Evolutionary conservation across 1,140 invertebrate species (phyloP).

Genomic region (Chymomyza costata): DNA sequence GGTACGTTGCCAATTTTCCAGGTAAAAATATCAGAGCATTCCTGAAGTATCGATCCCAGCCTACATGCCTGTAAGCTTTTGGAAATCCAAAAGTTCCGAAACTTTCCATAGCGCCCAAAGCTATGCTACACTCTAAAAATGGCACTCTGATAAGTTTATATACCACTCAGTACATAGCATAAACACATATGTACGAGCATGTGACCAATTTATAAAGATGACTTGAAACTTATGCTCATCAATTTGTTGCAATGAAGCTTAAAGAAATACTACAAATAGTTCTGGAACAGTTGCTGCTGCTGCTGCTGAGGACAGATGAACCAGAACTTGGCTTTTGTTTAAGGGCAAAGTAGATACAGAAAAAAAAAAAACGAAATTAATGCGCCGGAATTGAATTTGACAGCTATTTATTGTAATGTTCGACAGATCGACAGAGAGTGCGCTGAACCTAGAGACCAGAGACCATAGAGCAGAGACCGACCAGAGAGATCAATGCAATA

Average conservation of each 20-base stretch:
- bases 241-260: slow-evolving; percentile 65
- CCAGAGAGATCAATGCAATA: slow-evolving; percentile 6
- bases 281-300: too few species aligned
- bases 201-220: slow-evolving; percentile 53
- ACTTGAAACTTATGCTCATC: slow-evolving; percentile 25
- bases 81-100: too few species aligned
- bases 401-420: slow-evolving; percentile 55
- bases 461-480: slow-evolving; percentile 13
- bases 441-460: slow-evolving; percentile 25
- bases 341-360: too few species aligned
- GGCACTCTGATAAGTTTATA: too few species aligned
- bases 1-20: too few species aligned
- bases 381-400: slow-evolving; percentile 48
- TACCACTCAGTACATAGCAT: too few species aligned
- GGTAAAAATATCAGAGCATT: too few species aligned
- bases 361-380: too few species aligned
- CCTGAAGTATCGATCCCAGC: too few species aligned
- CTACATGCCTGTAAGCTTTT: too few species aligned
- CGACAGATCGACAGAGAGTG: slow-evolving; percentile 39
- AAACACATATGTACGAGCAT: too few species aligned
- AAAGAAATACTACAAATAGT: slow-evolving; percentile 35
- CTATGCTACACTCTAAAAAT: slow-evolving; percentile 16
- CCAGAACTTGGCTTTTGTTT: not conserved
- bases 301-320: not conserved
- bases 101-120: slow-evolving; percentile 15